Base-by-base conservation (phyloP, 53 echinoderm and acorn worm species). In the Apostichopus leukothele region DNA sequence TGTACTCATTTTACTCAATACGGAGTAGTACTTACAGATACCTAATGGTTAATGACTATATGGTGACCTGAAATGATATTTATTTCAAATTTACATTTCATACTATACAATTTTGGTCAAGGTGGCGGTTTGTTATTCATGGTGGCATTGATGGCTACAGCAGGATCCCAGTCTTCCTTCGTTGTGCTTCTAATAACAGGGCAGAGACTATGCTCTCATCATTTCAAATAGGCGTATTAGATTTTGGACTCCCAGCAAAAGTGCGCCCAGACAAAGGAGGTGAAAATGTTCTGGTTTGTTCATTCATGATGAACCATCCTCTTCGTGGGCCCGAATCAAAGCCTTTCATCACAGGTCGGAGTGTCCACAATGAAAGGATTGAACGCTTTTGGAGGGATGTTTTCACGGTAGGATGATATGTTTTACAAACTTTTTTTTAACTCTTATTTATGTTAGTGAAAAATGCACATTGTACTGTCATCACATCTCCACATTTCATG, bases 81-180 rank as follows among this genome's bases (percentile, higher is more conserved):
- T 25, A 25, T 25, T 25, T 25, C 25, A 25, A 25, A 25, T 25
- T 25, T 25, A 25, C 25, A 25, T 25, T 25, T 25, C 25, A 25
- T 25, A 25, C 25, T 25, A 25, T 25, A 25, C 12, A 12, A 9
- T 60, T 60, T 60, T 60, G 0, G 0, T 60, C 12, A 60, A 95
- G 95, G 79, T 95, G 93, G 91, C 60, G 89, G 9, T 90, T 95
- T 86, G 93, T 95, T 3, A 86, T 90, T 9, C 93, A 95, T 77
- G 93, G 95, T 22, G 93, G 90, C 8, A 76, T 95, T n/a, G 95
- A 95, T 75, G 95, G 95, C 1, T 93, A 75, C 52, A 93, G 93
- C 39, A 67, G 91, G 10, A 79, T 83, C 10, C 80, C 89, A 20
- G 91, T 91, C 0, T 95, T 81, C 67, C 78, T 95, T 1, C 74